A percentile compares a stretch with the other conserved stretches of the same genome.
These are phyloP conservation scores for Melanostoma mellinum DNA, from an alignment of 2,888 invertebrate genomes.

Conservation along the genomic window DNA sequence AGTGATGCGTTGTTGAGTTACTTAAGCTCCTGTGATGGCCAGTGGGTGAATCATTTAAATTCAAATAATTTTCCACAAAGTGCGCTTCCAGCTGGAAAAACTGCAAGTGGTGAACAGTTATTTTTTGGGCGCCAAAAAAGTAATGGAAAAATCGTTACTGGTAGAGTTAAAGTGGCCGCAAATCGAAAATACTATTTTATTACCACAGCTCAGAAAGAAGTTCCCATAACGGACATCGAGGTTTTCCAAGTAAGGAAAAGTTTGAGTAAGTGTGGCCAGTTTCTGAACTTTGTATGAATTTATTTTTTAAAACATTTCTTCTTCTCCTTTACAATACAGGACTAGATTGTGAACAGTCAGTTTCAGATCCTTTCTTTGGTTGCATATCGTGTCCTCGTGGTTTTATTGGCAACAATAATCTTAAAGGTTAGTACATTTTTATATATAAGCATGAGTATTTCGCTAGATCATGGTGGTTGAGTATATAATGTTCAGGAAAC, in stretches of 20 bases:
- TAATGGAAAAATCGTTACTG: not conserved
- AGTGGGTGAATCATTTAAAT: not conserved
- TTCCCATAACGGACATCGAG: not conserved
- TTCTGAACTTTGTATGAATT: not conserved
- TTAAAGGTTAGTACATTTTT: no score
- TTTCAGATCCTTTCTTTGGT: constrained; percentile 87
- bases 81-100: not conserved
- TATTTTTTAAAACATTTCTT: not conserved
- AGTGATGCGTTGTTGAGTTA: not conserved
- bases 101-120: constrained; percentile 5
- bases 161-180: not conserved
- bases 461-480: no score
- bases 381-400: constrained; percentile 90
- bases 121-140: not conserved
- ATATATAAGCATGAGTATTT: no score
- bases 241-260: constrained; percentile 12
- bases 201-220: not conserved
- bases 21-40: constrained; percentile 1
- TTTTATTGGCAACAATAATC: constrained; percentile 84
- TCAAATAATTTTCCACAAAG: constrained; percentile 15
- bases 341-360: constrained; percentile 85
- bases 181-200: not conserved
- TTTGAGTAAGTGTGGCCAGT: not conserved
- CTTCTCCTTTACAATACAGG: constrained; percentile 80
- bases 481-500: no score